Evolutionary conservation across 2,888 invertebrate species (phyloP), one percentile per base, ranked within the genome.

Genomic region (Pemphredon lugubris): DNA sequence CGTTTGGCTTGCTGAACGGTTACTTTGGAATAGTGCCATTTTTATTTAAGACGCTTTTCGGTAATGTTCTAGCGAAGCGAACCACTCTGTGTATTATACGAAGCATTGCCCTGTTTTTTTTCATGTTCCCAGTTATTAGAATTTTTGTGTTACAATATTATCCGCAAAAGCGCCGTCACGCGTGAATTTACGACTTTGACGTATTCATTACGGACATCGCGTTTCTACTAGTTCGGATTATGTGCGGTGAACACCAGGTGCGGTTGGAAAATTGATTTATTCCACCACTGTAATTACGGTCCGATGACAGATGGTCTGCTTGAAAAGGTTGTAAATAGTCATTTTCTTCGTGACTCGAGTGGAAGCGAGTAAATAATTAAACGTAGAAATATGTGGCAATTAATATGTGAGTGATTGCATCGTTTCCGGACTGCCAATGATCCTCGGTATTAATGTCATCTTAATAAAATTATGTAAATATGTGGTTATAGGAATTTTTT

Each of bases 201-300:
- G n/a, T 34, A 34, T 34, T n/a, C n/a, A n/a, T n/a, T 34, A 34
- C n/a, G 34, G n/a, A 34, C n/a, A 34, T 34, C n/a, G n/a, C 34
- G 34, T 34, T 34, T 34, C 34, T n/a, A 34, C 9, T 34, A 34
- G 34, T 34, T 34, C n/a, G n/a, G n/a, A 34, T 34, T 34, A 1
- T 34, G n/a, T 7, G 34, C n/a, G 34, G 34, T n/a, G n/a, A 1
- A n/a, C n/a, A n/a, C 34, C 34, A 34, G 34, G 11, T 34, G 34
- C 34, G 34, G 34, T 34, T 34, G 34, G 34, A 34, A 34, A 34
- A 34, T 34, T 34, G n/a, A 34, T 34, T 34, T 34, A 34, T 34
- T 34, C n/a, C 34, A 34, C 34, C 34, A n/a, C 34, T 11, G 34
- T n/a, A 34, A 34, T 34, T 34, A 34, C 34, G n/a, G 34, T n/a